Evolutionary conservation across 2,888 invertebrate genomes (phyloP).

Genomic region (Apotomis capreana): DNA sequence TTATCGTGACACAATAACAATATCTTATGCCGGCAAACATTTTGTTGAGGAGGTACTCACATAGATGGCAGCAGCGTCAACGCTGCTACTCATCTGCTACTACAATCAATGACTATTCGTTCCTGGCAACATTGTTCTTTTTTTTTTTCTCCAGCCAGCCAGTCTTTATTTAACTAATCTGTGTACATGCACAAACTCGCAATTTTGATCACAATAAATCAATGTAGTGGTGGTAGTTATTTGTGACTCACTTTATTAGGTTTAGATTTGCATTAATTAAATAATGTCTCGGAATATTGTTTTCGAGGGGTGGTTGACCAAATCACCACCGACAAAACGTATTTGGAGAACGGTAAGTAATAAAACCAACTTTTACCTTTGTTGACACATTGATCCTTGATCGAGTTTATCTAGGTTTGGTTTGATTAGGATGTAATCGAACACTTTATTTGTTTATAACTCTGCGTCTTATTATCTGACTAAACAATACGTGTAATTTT

Average conservation of each 20-base stretch:
- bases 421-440: constrained; percentile 45
- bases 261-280: constrained; percentile 48
- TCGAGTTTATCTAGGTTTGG: constrained; percentile 46
- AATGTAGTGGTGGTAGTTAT: constrained; percentile 51
- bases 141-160: neutral
- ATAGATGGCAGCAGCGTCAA: neutral
- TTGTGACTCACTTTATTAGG: constrained; percentile 59
- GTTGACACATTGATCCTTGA: constrained; percentile 62
- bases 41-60: neutral
- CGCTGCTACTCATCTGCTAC: neutral
- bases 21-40: too few relatives aligned
- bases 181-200: constrained; percentile 28
- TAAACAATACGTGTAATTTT: neutral
- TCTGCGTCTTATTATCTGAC: neutral
- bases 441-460: constrained; percentile 1
- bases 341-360: constrained; percentile 96
- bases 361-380: constrained; percentile 55
- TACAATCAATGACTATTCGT: neutral
- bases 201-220: constrained; percentile 45
- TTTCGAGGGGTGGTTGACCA: constrained; percentile 97
- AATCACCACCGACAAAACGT: constrained; percentile 96
- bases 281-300: constrained; percentile 87
- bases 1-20: too few relatives aligned
- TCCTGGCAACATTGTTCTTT: constrained; percentile 15
- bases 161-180: constrained; percentile 35